phyloP scores from a whole-genome alignment of 2,113 vertebrate genomes.

The Rutilus rutilus region DNA sequence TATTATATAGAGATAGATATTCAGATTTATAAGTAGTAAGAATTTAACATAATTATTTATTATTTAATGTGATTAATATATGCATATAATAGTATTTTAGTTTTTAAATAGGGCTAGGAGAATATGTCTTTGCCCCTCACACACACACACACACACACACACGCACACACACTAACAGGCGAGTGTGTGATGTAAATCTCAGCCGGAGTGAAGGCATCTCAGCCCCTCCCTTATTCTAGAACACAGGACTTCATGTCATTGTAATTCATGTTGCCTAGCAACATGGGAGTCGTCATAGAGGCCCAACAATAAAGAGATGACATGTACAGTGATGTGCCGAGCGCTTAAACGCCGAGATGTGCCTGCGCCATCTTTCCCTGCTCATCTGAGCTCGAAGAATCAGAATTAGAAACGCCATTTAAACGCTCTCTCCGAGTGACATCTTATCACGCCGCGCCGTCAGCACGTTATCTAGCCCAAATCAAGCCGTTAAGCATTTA shows the following conservation, averaged over 20 bases:
- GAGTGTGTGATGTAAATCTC: conserved; percentile 35
- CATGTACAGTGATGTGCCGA: conserved; percentile 58
- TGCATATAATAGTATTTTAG: too few species aligned
- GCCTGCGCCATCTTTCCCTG: conserved; percentile 55
- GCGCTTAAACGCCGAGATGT: conserved; percentile 49
- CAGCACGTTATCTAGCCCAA: not conserved
- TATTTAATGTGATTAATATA: not conserved
- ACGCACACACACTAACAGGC: conserved; percentile 36
- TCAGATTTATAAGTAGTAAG: not conserved
- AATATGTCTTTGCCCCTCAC: conserved; percentile 17
- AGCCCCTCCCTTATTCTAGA: conserved; percentile 55
- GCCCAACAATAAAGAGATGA: conserved; percentile 61
- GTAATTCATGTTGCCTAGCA: conserved; percentile 64
- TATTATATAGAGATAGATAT: not conserved
- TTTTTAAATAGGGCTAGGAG: not conserved
- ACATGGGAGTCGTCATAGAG: conserved; percentile 60
- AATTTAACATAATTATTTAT: not conserved
- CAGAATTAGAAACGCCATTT: conserved; percentile 29
- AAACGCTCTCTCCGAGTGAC: conserved; percentile 5
- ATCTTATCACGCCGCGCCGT: not conserved
- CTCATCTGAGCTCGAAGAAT: conserved; percentile 33
- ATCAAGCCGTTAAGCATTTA: not conserved
- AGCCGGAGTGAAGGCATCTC: conserved; percentile 57
- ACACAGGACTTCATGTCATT: conserved; percentile 60
- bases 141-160: not conserved